These are phyloP conservation scores for Argyresthia albistria DNA, from an alignment of 2,888 invertebrate species.

Conservation along the genomic window DNA sequence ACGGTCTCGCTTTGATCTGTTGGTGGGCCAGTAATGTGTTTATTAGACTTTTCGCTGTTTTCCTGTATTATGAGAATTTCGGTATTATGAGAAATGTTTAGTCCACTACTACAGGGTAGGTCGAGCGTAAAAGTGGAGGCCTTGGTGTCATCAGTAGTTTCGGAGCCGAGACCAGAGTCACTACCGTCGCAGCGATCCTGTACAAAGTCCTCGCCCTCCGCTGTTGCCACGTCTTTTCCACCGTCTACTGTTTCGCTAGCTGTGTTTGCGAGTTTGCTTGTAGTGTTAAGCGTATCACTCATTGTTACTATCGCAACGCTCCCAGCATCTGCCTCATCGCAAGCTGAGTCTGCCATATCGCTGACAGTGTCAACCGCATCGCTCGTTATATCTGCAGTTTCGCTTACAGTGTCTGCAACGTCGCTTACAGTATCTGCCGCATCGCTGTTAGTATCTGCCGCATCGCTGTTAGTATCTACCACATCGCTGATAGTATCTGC, in stretches of 20 bases:
- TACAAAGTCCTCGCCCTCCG: constrained; percentile 71
- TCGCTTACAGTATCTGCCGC: not conserved
- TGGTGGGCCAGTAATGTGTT: constrained; percentile 13
- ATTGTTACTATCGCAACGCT: too few relatives aligned
- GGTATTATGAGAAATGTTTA: constrained; percentile 10
- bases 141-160: constrained; percentile 75
- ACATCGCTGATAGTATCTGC: constrained; percentile 39
- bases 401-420: too few relatives aligned
- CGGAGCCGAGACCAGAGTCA: constrained; percentile 87
- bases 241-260: constrained; percentile 22
- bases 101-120: constrained; percentile 37
- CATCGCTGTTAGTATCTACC: not conserved
- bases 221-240: constrained; percentile 32
- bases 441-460: constrained; percentile 43
- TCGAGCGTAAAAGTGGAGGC: constrained; percentile 42
- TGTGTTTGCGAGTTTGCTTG: too few relatives aligned
- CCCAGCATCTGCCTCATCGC: constrained; percentile 20
- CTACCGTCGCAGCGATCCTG: constrained; percentile 85
- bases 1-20: constrained; percentile 18
- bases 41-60: constrained; percentile 5
- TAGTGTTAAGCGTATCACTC: too few relatives aligned
- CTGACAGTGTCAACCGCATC: too few relatives aligned
- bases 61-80: too few relatives aligned
- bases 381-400: too few relatives aligned
- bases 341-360: too few relatives aligned